Conservation (phyloP, 2,888 invertebrate genomes). For the Cantharis rufa region DNA sequence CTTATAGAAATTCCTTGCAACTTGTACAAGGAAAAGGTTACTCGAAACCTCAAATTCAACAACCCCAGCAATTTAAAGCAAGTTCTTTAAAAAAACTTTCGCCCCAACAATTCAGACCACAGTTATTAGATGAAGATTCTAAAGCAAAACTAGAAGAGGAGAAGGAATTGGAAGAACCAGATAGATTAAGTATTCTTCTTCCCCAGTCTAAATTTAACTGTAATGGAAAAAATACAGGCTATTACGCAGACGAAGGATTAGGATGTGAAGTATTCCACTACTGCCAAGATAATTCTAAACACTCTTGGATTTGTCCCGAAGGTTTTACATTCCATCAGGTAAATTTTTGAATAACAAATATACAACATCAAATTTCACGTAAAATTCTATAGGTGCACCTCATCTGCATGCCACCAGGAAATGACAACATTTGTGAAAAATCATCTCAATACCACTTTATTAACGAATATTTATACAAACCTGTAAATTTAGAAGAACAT, state of each 20-base stretch:
- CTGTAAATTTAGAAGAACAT: constrained; percentile 81
- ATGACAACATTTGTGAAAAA: constrained; percentile 86
- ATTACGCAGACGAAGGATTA: constrained; percentile 88
- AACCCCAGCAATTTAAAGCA: constrained; percentile 21
- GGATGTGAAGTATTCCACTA: constrained; percentile 93
- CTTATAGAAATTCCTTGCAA: constrained; percentile 39
- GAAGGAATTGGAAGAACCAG: constrained; percentile 83
- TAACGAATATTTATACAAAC: constrained; percentile 89
- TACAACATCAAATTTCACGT: background rate
- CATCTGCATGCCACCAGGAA: constrained; percentile 90
- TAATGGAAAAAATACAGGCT: constrained; percentile 79
- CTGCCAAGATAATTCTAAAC: constrained; percentile 86
- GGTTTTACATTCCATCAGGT: constrained; percentile 88
- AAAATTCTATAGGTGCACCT: constrained; percentile 72
- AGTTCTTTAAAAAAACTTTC: background rate
- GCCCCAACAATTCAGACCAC: constrained; percentile 17
- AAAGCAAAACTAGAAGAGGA: constrained; percentile 54
- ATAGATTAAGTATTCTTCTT: constrained; percentile 76
- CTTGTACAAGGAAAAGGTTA: constrained; percentile 38
- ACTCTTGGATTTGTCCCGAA: constrained; percentile 93
- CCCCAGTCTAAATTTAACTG: constrained; percentile 86
- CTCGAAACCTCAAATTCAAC: constrained; percentile 25
- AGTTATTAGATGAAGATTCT: constrained; percentile 42
- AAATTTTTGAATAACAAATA: constrained; percentile 26
- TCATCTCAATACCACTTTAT: constrained; percentile 90